phyloP scores from a whole-genome alignment of 2,888 invertebrate genomes.

The Andrena praecox region DNA sequence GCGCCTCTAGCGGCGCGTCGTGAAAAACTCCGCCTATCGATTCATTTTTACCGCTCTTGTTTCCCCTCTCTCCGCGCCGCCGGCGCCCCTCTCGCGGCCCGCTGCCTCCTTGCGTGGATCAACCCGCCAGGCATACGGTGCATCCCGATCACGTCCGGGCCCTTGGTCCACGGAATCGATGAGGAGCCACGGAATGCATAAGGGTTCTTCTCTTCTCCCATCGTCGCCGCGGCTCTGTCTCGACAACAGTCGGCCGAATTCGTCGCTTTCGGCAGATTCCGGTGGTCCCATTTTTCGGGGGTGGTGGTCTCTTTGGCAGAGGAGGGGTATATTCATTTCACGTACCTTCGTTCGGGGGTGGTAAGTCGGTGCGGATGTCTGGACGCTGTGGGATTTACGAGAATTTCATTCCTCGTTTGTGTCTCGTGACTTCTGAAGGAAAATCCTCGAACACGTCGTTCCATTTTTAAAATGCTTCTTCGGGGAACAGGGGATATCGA shows the following conservation, averaged over 20 bases:
- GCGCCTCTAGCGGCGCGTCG: constrained; percentile 79
- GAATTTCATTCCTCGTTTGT: too few relatives aligned
- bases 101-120: constrained; percentile 39
- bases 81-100: constrained; percentile 22
- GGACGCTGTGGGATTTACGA: too few relatives aligned
- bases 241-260: neutral
- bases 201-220: neutral
- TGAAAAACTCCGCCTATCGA: constrained; percentile 85
- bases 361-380: too few relatives aligned
- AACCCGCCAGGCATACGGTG: constrained; percentile 35
- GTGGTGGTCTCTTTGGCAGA: too few relatives aligned
- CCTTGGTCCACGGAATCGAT: constrained; percentile 41
- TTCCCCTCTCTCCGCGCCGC: constrained; percentile 61
- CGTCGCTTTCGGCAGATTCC: too few relatives aligned
- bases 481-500: neutral
- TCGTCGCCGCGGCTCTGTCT: neutral
- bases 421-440: too few relatives aligned
- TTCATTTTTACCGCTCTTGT: constrained; percentile 84
- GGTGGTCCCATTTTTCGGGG: too few relatives aligned
- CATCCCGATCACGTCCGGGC: constrained; percentile 26
- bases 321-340: too few relatives aligned
- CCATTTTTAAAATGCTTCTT: too few relatives aligned
- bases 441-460: too few relatives aligned
- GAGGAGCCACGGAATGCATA: neutral
- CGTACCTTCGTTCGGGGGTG: too few relatives aligned